phyloP scores from a whole-genome alignment of 2,888 invertebrate species.

The Polydrusus pterygomalis region DNA sequence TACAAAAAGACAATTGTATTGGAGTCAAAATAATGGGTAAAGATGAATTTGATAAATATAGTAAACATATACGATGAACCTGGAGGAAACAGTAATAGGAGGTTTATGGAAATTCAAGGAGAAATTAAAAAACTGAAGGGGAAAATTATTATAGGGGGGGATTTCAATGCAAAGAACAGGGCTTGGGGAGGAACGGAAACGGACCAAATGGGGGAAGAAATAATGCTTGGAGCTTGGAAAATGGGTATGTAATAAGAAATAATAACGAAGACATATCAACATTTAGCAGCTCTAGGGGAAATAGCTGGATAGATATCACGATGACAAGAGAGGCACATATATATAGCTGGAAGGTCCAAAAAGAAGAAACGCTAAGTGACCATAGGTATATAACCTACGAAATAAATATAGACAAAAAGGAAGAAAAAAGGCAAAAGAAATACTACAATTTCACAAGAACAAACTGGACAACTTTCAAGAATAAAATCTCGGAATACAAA shows the following conservation, averaged over 20 bases:
- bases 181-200: no score
- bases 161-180: no score
- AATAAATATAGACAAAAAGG: background rate
- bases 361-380: slow-evolving; percentile 54
- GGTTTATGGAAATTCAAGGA: no score
- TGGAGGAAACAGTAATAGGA: slow-evolving; percentile 47
- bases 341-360: slow-evolving; percentile 44
- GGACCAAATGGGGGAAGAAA: slow-evolving; percentile 49
- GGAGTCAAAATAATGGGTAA: no score
- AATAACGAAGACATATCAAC: slow-evolving; percentile 23
- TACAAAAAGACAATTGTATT: no score
- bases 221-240: background rate
- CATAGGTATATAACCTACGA: slow-evolving; percentile 51
- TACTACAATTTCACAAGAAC: slow-evolving; percentile 11
- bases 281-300: slow-evolving; percentile 47
- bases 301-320: slow-evolving; percentile 56
- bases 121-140: no score
- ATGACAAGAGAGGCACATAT: slow-evolving; percentile 29
- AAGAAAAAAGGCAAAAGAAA: background rate
- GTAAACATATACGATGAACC: slow-evolving; percentile 44
- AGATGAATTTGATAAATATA: no score
- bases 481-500: no score
- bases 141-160: no score
- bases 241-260: slow-evolving; percentile 32
- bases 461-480: slow-evolving; percentile 6